Base-by-base conservation (phyloP, 2,888 invertebrate species). In the Epiblema foenella region DNA sequence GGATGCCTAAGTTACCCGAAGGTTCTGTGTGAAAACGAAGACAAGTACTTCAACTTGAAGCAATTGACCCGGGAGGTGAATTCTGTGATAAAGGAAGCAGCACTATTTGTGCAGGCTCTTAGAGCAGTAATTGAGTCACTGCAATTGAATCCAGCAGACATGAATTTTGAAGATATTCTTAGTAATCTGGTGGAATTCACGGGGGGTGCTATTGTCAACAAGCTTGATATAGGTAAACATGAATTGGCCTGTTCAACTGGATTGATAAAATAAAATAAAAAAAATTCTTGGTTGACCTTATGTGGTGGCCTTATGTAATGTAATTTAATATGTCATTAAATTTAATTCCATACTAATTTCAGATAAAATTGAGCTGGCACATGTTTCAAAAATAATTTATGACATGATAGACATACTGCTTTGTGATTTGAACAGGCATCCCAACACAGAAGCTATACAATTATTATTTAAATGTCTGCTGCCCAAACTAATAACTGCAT, bases 81-180 rank as follows among this genome's bases (percentile, higher is more conserved):
- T 72, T 81, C 75, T 18, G 77, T 87, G 5, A 86, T 91, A 59
- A 85, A 78, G 66, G 84, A 85, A 62, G 76, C 93, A 4, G 80
- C 81, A 24, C 70, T 77, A 1, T 91, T 88, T 87, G 89, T 88
- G 0, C 39, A 73, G 33, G 89, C 90, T 70, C 75, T 93, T 46
- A 85, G 77, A 74, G 74, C 74, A 51, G 83, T 91, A 20, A 79
- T 89, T 62, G 76, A 83, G 63, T 78, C 79, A 15, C 78, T 93
- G 39, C 84, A 88, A 67, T 81, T 93, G 10, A 85, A 74, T 12
- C 85, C 88, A 2, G 78, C 52, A 51, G 89, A 92, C 71, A 89
- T 91, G 84, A 89, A 93, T 76, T 90, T 90, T 84, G 93, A 93
- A 74, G 93, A 93, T 75, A 93, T 93, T 74, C 75, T 94, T 24